phyloP scores from a whole-genome alignment of 2,113 vertebrate genomes.

The Cygnus atratus region DNA sequence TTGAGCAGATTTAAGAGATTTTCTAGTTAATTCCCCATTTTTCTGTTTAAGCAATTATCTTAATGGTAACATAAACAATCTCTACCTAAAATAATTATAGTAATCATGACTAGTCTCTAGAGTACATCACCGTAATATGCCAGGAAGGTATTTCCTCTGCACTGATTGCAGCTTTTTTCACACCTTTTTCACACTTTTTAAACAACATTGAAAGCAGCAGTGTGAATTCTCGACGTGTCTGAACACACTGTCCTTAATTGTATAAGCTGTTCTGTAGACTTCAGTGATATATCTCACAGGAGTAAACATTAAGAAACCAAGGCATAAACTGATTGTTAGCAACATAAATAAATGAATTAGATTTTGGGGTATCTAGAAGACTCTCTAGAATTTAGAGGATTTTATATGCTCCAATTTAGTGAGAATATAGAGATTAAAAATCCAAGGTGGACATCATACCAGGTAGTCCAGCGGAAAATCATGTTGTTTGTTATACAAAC shows the following conservation, averaged over 20 bases:
- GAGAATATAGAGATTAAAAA: not conserved
- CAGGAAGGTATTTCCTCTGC: not conserved
- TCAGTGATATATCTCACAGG: not conserved
- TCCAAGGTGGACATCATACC: not conserved
- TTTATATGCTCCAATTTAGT: not conserved
- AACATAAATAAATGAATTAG: not conserved
- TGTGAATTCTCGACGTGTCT: not conserved
- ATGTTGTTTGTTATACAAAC: not conserved
- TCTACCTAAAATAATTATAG: not conserved
- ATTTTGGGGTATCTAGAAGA: not conserved
- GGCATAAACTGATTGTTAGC: not conserved
- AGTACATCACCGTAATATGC: not conserved
- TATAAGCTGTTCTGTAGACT: not conserved
- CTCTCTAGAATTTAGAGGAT: not conserved
- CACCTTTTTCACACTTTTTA: not conserved
- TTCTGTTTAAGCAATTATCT: not conserved
- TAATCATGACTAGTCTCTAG: not conserved
- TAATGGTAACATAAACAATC: not conserved
- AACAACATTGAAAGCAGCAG: not conserved
- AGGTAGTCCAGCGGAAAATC: not conserved
- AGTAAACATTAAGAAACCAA: not conserved
- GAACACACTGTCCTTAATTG: not conserved
- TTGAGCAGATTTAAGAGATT: not conserved
- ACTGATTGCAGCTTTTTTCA: not conserved
- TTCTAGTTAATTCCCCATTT: not conserved